phyloP scores from a whole-genome alignment of 2,113 vertebrate species.

The Salvelinus sp. region DNA sequence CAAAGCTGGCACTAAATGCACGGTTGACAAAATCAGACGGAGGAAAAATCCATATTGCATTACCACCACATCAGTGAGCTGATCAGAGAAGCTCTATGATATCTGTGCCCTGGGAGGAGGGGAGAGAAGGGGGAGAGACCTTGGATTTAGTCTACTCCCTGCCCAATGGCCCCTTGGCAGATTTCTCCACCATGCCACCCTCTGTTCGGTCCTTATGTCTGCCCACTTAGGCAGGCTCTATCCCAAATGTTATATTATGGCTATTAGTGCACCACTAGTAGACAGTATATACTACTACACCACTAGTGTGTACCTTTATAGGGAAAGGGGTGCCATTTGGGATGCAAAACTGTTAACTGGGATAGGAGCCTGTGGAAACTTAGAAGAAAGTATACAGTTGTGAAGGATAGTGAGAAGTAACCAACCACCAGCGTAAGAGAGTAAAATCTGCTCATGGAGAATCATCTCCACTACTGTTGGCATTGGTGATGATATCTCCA shows the following conservation, averaged over 20 bases:
- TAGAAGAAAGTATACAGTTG: too few relatives aligned
- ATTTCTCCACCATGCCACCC: not conserved
- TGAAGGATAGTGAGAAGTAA: too few relatives aligned
- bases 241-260: too few relatives aligned
- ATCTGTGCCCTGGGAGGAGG: not conserved
- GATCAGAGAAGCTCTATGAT: constrained; percentile 11
- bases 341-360: too few relatives aligned
- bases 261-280: too few relatives aligned
- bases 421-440: too few relatives aligned
- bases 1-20: constrained; percentile 23
- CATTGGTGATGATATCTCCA: not conserved
- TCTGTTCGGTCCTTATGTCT: too few relatives aligned
- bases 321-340: too few relatives aligned
- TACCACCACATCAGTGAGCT: constrained; percentile 46
- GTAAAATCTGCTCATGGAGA: not conserved
- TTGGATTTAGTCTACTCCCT: not conserved
- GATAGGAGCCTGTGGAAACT: too few relatives aligned
- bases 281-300: too few relatives aligned
- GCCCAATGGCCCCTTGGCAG: not conserved
- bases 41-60: constrained; percentile 58
- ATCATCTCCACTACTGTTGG: not conserved
- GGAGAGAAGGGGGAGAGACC: not conserved
- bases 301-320: too few relatives aligned
- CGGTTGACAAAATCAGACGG: constrained; percentile 34
- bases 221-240: too few relatives aligned